These are phyloP conservation scores for Antheraea assamensis DNA, from an alignment of 2,888 invertebrate genomes.

Conservation along the genomic window DNA sequence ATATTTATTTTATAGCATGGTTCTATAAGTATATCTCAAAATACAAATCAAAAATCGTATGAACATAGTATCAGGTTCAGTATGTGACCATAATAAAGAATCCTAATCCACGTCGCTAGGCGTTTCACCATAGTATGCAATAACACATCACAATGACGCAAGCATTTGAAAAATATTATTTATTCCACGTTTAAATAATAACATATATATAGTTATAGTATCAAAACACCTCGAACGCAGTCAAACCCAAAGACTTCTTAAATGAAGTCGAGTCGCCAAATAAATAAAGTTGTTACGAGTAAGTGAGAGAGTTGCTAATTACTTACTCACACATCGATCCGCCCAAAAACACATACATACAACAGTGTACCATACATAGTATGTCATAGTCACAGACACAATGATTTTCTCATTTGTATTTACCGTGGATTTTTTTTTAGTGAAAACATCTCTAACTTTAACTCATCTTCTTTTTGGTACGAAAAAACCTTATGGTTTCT, in stretches of 20 bases:
- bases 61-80: too few relatives aligned
- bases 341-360: constrained; percentile 32
- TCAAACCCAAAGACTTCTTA: constrained; percentile 50
- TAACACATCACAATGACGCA: too few relatives aligned
- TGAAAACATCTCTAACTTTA: too few relatives aligned
- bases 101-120: too few relatives aligned
- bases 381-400: background rate
- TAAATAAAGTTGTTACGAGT: constrained; percentile 70
- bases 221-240: constrained; percentile 41
- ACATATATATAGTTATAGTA: constrained; percentile 43
- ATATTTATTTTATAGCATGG: too few relatives aligned
- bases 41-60: too few relatives aligned
- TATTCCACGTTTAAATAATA: too few relatives aligned
- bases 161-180: too few relatives aligned
- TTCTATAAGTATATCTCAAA: too few relatives aligned
- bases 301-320: constrained; percentile 70
- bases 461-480: too few relatives aligned
- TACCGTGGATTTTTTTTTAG: background rate
- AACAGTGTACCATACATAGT: constrained; percentile 27
- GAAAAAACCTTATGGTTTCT: too few relatives aligned
- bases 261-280: constrained; percentile 70
- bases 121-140: background rate
- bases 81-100: too few relatives aligned
- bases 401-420: background rate
- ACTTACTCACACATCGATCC: constrained; percentile 42